Percentiles rank a stretch among this genome's conserved stretches.
Evolutionary conservation across 2,888 invertebrate species (phyloP).

Genomic region (Tryphoninae sp.): DNA sequence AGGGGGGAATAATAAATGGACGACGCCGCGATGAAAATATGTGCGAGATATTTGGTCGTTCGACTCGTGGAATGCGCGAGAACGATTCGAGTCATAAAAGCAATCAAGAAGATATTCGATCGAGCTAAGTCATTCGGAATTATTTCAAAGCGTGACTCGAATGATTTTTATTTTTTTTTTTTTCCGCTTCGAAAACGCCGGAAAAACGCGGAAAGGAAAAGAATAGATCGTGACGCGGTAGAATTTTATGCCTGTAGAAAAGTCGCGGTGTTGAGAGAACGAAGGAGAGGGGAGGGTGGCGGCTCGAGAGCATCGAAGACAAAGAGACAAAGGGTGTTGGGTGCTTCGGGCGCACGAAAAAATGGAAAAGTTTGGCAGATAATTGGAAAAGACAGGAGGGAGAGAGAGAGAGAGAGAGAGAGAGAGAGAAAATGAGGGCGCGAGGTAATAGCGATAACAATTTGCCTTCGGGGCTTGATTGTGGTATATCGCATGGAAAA

Average conservation of each 20-base stretch:
- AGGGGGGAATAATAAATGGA: neutral
- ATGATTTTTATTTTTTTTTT: neutral
- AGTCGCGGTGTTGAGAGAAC: neutral
- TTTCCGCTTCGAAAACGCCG: neutral
- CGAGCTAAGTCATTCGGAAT: neutral
- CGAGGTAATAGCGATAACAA: constrained; percentile 28
- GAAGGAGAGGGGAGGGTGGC: neutral
- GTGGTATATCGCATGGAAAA: neutral
- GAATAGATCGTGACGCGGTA: neutral
- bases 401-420: neutral
- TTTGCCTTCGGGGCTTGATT: neutral
- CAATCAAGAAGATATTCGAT: neutral
- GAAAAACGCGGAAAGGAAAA: neutral
- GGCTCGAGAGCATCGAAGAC: constrained; percentile 4
- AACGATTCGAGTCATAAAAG: neutral
- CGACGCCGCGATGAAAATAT: neutral
- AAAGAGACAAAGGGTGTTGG: constrained; percentile 2
- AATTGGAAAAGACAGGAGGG: constrained; percentile 12
- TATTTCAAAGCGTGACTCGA: neutral
- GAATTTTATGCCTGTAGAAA: neutral
- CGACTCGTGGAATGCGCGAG: too few relatives aligned
- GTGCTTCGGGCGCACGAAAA: neutral
- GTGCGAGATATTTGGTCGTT: neutral
- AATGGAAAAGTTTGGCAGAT: constrained; percentile 33
- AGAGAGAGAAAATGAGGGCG: constrained; percentile 19